Evolutionary conservation across 2,113 vertebrate species (phyloP).

Genomic region (Trochalopteron elliotii): DNA sequence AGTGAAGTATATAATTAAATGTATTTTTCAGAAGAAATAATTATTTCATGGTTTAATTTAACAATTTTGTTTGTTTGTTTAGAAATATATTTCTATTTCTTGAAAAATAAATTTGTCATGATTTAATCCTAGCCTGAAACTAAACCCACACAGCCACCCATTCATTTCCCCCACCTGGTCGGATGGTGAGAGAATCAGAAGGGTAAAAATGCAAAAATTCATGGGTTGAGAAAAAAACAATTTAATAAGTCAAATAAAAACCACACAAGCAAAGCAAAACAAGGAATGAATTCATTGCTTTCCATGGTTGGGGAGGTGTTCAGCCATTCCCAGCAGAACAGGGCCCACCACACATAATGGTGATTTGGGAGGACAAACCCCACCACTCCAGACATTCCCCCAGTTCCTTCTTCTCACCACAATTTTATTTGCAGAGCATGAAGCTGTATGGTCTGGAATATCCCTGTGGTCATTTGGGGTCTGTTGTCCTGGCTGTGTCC

Average conservation of each 20-base stretch:
- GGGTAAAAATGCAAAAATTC: not conserved
- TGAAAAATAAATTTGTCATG: not conserved
- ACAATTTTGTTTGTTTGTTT: not conserved
- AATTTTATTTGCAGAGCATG: not conserved
- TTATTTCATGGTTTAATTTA: not conserved
- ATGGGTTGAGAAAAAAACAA: not conserved
- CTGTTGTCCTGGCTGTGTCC: not conserved
- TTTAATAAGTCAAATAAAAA: not conserved
- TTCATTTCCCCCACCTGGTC: accelerated
- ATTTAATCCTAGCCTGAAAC: not conserved
- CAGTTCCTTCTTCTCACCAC: not conserved
- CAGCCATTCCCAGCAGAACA: not conserved
- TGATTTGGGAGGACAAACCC: not conserved
- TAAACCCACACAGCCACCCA: not conserved
- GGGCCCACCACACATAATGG: accelerated
- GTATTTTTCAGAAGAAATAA: not conserved
- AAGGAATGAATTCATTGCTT: not conserved
- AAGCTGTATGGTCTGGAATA: not conserved
- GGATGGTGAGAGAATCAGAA: not conserved
- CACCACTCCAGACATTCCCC: not conserved
- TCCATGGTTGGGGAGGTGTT: not conserved
- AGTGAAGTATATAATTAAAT: not conserved
- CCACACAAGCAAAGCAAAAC: not conserved
- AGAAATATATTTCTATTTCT: not conserved
- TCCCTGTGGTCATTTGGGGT: not conserved